Conservation (phyloP, 2,113 vertebrate species). For the Pelobates fuscus region DNA sequence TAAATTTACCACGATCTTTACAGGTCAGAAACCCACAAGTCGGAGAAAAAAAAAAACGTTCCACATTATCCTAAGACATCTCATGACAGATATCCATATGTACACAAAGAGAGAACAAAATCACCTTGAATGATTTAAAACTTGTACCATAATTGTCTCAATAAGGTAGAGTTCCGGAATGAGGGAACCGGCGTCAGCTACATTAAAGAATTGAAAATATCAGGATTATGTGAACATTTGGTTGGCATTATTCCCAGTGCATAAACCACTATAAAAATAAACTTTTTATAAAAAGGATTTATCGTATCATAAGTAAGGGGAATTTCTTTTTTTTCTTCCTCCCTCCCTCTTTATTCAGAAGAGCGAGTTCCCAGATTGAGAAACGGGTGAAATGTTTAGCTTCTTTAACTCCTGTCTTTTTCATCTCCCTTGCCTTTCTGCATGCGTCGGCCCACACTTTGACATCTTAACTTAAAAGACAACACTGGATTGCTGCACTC, state of each 20-base stretch:
- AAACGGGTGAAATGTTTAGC: slow-evolving; percentile 55
- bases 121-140: slow-evolving; percentile 51
- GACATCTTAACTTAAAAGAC: slow-evolving; percentile 32
- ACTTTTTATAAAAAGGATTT: slow-evolving; percentile 60
- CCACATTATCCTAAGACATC: slow-evolving; percentile 31
- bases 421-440: slow-evolving; percentile 23
- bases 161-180: slow-evolving; percentile 50
- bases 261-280: slow-evolving; percentile 64
- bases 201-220: slow-evolving; percentile 58
- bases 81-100: slow-evolving; percentile 45
- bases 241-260: slow-evolving; percentile 66
- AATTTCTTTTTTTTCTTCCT: slow-evolving; percentile 28
- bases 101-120: slow-evolving; percentile 46
- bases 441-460: not conserved
- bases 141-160: slow-evolving; percentile 39
- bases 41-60: not conserved
- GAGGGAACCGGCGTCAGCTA: slow-evolving; percentile 48
- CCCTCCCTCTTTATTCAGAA: slow-evolving; percentile 46
- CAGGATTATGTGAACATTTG: slow-evolving; percentile 67
- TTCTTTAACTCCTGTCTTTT: slow-evolving; percentile 20
- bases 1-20: not conserved
- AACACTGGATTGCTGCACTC: slow-evolving; percentile 8
- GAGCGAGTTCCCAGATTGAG: slow-evolving; percentile 52
- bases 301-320: slow-evolving; percentile 50
- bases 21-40: not conserved